phyloP scores from a whole-genome alignment of 2,113 vertebrate genomes.

The Glareola pratincola region DNA sequence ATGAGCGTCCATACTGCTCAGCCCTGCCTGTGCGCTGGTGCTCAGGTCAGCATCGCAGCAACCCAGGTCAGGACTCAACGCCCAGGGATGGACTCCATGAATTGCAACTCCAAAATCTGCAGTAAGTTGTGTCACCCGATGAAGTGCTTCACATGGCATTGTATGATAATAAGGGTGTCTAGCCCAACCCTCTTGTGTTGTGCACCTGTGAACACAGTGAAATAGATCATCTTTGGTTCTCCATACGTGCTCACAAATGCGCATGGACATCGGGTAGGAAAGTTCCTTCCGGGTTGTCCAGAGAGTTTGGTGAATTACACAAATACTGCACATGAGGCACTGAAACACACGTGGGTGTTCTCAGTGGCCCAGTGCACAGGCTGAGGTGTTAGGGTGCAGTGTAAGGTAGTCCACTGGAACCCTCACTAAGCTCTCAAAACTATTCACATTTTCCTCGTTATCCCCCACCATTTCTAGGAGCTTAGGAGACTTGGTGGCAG shows the following conservation, averaged over 20 bases:
- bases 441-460: not conserved
- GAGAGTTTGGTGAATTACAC: not conserved
- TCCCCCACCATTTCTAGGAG: not conserved
- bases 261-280: not conserved
- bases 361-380: not conserved
- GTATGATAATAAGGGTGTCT: not conserved
- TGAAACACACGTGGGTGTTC: fast-evolving
- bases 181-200: not conserved
- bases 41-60: not conserved
- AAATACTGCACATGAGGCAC: not conserved
- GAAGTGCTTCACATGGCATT: not conserved
- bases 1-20: not conserved
- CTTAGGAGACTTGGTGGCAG: not conserved
- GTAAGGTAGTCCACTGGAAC: not conserved
- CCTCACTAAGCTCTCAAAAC: not conserved
- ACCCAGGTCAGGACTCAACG: not conserved
- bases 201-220: not conserved
- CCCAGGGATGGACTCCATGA: not conserved
- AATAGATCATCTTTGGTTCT: not conserved
- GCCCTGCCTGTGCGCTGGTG: not conserved
- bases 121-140: not conserved
- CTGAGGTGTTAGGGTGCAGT: not conserved
- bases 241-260: fast-evolving
- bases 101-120: not conserved
- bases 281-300: not conserved